Evolutionary conservation across 2,888 invertebrate genomes (phyloP).

Genomic region (Athetis lepigone): DNA sequence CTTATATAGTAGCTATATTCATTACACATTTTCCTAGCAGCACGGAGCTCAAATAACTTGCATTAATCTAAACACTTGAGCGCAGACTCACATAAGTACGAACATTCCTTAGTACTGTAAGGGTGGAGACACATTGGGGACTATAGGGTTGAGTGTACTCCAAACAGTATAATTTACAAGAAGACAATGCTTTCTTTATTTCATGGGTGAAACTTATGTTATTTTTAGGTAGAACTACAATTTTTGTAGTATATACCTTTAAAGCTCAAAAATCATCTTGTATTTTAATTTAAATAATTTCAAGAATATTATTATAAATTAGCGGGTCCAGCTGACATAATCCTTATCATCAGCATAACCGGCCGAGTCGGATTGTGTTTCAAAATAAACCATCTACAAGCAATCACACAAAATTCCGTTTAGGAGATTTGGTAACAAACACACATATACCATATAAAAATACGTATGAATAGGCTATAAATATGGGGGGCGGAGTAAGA

Average conservation of each 20-base stretch:
- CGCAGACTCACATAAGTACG: slow-evolving; percentile 7
- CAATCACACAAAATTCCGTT: too few species aligned
- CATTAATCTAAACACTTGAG: slow-evolving; percentile 37
- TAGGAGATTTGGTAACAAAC: too few species aligned
- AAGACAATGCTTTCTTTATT: slow-evolving; percentile 25
- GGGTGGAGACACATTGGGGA: slow-evolving; percentile 8
- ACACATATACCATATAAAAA: too few species aligned
- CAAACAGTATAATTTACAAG: slow-evolving; percentile 12
- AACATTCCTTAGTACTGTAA: slow-evolving; percentile 25
- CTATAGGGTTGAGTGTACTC: slow-evolving; percentile 9
- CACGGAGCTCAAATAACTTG: slow-evolving; percentile 18
- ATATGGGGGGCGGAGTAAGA: too few species aligned
- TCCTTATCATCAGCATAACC: too few species aligned
- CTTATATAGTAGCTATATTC: neutral
- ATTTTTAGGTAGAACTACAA: neutral
- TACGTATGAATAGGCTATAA: too few species aligned
- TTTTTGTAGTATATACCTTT: slow-evolving; percentile 6
- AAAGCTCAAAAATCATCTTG: slow-evolving; percentile 1
- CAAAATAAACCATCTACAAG: too few species aligned
- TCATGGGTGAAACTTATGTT: slow-evolving; percentile 13
- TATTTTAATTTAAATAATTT: too few species aligned
- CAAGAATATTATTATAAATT: neutral
- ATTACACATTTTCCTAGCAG: slow-evolving; percentile 4
- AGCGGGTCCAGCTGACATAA: too few species aligned
- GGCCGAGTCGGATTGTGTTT: too few species aligned